Conservation (phyloP, 1,140 invertebrate species). For the Neodiprion lecontei region DNA sequence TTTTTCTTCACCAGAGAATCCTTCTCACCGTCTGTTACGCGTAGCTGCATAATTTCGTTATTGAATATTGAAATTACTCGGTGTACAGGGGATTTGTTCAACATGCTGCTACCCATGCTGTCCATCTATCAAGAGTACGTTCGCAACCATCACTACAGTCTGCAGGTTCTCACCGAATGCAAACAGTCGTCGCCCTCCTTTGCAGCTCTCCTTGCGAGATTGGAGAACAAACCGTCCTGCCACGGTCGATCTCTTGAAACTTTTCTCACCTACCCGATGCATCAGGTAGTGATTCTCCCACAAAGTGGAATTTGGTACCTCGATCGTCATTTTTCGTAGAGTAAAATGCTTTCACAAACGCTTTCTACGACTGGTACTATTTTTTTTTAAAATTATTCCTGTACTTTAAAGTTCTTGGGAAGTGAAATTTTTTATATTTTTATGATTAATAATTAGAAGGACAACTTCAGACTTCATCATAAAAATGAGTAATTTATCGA, state of each 20-base stretch:
- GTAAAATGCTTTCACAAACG: not conserved
- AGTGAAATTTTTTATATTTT: not conserved
- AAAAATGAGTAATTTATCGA: too few relatives aligned
- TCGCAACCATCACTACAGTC: slow-evolving; percentile 90
- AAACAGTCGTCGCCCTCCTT: slow-evolving; percentile 86
- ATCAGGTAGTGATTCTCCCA: slow-evolving; percentile 73
- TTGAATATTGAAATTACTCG: too few relatives aligned
- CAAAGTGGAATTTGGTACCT: not conserved
- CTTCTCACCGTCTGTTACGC: too few relatives aligned
- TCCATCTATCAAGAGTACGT: slow-evolving; percentile 96
- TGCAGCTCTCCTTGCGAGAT: slow-evolving; percentile 77
- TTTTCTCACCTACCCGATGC: slow-evolving; percentile 94
- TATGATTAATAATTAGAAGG: too few relatives aligned
- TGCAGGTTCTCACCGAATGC: slow-evolving; percentile 94
- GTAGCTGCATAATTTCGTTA: too few relatives aligned
- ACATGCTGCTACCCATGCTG: slow-evolving; percentile 93
- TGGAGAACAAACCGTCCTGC: slow-evolving; percentile 87
- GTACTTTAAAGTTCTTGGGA: not conserved
- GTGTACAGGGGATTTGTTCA: slow-evolving; percentile 85
- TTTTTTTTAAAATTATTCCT: too few relatives aligned
- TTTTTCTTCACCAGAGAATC: not conserved
- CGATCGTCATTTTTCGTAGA: not conserved
- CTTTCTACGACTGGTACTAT: too few relatives aligned
- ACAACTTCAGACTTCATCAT: too few relatives aligned
- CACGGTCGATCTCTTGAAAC: slow-evolving; percentile 87